Evolutionary conservation across 2,888 invertebrate genomes (phyloP).

Genomic region (Drosophila anceps): DNA sequence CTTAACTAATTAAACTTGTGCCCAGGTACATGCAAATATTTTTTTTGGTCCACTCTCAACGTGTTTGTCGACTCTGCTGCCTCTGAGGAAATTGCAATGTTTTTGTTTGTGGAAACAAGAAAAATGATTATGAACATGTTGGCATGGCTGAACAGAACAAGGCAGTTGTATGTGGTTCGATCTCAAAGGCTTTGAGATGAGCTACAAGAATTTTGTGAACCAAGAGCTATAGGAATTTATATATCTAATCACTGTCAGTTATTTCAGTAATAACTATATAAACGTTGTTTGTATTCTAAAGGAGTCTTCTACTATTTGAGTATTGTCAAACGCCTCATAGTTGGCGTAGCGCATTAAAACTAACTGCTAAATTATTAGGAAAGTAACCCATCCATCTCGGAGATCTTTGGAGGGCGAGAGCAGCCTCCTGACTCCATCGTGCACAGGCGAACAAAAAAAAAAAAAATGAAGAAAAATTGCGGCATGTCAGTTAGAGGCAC

Average conservation of each 20-base stretch:
- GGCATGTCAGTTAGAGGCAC: conserved; percentile 75
- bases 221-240: background rate
- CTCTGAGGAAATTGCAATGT: conserved; percentile 51
- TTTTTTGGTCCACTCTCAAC: conserved; percentile 27
- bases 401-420: conserved; percentile 36
- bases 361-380: conserved; percentile 78
- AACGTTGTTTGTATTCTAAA: background rate
- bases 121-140: conserved; percentile 72
- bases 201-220: conserved; percentile 14
- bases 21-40: conserved; percentile 63
- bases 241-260: background rate
- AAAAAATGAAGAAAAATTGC: conserved; percentile 76
- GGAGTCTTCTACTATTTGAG: background rate
- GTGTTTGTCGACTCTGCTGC: conserved; percentile 7
- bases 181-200: conserved; percentile 11
- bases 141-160: conserved; percentile 23
- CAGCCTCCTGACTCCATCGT: conserved; percentile 24
- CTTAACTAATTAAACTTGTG: conserved; percentile 75
- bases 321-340: conserved; percentile 3
- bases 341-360: conserved; percentile 67
- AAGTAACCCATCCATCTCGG: conserved; percentile 75
- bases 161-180: conserved; percentile 18
- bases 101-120: conserved; percentile 57
- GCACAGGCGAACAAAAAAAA: conserved; percentile 27
- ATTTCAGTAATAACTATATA: background rate